Base-by-base conservation (phyloP, 2,113 vertebrate genomes). In the Mustela lutreola region DNA sequence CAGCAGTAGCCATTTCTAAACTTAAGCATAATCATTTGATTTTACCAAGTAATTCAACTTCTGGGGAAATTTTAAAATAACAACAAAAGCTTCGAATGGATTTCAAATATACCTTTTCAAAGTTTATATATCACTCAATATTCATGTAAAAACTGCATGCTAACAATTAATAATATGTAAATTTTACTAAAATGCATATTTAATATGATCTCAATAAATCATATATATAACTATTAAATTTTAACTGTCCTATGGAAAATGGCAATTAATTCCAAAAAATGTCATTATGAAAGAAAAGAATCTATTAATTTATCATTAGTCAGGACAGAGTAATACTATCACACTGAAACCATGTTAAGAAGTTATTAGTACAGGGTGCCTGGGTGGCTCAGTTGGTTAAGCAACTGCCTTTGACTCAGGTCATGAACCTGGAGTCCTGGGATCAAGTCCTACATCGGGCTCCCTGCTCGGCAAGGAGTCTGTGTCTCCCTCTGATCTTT, bases 341-440 rank as follows among this genome's bases (percentile, higher is more conserved):
- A 96, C 22, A 84, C 3, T 87, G 39, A 97, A 98, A 93, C 86
- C 1, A 94, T 83, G 48, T 78, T 95, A 98, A 97, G 24, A 53
- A 85, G 5, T 89, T 28, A 75, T 76, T 86, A 88, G 75, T 56
- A 97, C 15, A 0, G 4, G 50, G 4, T 16, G 50, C 15, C 50
- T 53, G 50, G 50, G 50, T 15, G 50, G 4, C 50, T 53, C 50
- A 53, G 50, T 53, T 53, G 50, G 50, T 53, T 53, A 53, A 53
- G 50, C 50, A 53, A 53, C 15, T 53, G 50, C 15, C 50, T 53
- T 53, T 53, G 50, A 53, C 50, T 53, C 15, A 53, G 50, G 15
- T 53, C 50, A 53, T 53, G 14, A 53, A 16, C 50, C 50, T 53
- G 50, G 50, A 53, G 50, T 53, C 50, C 50, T 53, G 50, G 50